Base-by-base conservation (phyloP, 2,888 invertebrate species). In the Imbricaverruca yamaguchii region DNA sequence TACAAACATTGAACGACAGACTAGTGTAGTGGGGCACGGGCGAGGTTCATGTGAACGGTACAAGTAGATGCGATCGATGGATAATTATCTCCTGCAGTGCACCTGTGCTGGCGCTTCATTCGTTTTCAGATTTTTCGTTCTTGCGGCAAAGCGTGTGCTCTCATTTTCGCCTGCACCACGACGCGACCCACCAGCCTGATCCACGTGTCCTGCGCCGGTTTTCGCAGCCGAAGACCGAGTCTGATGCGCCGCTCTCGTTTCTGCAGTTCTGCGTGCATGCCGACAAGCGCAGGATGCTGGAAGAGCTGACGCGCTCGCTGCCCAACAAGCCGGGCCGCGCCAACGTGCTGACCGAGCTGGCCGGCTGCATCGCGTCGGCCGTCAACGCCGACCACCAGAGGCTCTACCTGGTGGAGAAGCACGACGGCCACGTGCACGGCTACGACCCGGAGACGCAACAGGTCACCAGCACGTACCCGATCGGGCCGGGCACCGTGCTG, bases 371-470 rank as follows among this genome's bases (percentile, higher is more conserved):
- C 80, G 90, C 90, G 55, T 89, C 90, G 21, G 91, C 92, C 0
- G 90, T 93, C 0, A 90, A 90, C 59, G 92, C 92, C 0, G 92
- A 92, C 85, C 91, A 91, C 0, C 91, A 90, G 86, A 90, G 91
- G 84, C 87, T 92, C 78, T 91, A 90, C 85, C 85, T 91, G 80
- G 88, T 89, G 1, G 90, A 91, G 84, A 87, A 85, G 79, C 84
- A 85, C 23, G 53, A 74, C 53, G 74, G 74, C 13, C 74, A 74
- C 74, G 74, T 74, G 74, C 74, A 74, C 74, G 15, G 39, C 53
- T 74, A 74, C 74, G 53, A 74, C 74, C 74, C 74, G 74, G 53
- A 74, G 53, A 25, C 12, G 18, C 69, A 39, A 56, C 81, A 82
- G 18, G 67, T 80, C 59, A 74, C 15, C 9, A 53, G 53, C 74